phyloP scores from a whole-genome alignment of 30 jellyfish, hydroid and myxozoan genomes.

The Clytia hemisphaerica region DNA sequence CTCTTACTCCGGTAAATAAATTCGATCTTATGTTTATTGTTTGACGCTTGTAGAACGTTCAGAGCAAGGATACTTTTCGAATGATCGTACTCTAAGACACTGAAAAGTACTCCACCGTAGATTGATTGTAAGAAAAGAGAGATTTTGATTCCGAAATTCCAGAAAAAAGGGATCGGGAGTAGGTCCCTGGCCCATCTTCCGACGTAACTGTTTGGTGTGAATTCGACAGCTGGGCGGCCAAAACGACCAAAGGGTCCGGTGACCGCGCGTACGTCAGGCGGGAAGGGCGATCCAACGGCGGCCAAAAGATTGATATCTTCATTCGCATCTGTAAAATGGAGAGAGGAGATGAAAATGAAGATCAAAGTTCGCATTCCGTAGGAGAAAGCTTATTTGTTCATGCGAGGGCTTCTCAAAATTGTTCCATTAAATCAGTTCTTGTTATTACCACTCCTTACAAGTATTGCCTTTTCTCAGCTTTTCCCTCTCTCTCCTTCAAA shows the following conservation, averaged over 20 bases:
- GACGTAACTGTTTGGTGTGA: constrained; percentile 60
- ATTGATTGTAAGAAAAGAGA: constrained; percentile 34
- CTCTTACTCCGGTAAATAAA: constrained; percentile 35
- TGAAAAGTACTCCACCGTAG: constrained; percentile 61
- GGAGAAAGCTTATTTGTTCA: no score
- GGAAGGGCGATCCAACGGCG: constrained; percentile 96
- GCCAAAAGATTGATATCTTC: constrained; percentile 56
- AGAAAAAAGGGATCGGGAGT: constrained; percentile 46
- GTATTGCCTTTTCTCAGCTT: no score
- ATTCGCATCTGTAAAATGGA: constrained; percentile 34
- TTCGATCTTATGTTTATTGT: constrained; percentile 37
- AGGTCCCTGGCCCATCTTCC: constrained; percentile 87
- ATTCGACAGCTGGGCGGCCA: constrained; percentile 81
- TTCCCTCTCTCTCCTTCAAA: no score
- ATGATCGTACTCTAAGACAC: constrained; percentile 57
- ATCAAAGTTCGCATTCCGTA: no score
- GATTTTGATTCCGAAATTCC: constrained; percentile 66
- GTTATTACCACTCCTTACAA: no score
- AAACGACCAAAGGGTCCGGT: constrained; percentile 72
- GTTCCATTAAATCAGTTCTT: no score
- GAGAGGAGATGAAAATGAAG: neutral
- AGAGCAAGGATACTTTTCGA: constrained; percentile 31
- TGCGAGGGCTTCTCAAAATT: no score
- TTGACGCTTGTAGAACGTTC: constrained; percentile 20
- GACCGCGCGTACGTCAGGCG: constrained; percentile 58